Conservation (phyloP, 2,888 invertebrate genomes). For the Pollenia angustigena region DNA sequence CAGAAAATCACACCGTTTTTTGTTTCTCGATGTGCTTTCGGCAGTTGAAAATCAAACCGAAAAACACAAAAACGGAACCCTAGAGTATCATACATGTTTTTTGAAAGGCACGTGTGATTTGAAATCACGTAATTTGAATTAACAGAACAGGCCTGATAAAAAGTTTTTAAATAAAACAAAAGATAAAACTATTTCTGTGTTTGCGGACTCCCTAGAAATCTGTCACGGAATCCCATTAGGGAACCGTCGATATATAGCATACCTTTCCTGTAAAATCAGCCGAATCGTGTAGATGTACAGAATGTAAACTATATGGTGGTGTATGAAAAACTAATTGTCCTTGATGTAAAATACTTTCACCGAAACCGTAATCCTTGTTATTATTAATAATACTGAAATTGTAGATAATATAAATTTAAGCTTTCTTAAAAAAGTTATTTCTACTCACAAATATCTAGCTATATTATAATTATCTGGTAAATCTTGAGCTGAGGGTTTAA, state of each 20-base stretch:
- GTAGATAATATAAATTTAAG: background rate
- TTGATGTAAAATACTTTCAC: constrained; percentile 95
- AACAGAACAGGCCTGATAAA: too few relatives aligned
- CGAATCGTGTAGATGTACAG: constrained; percentile 90
- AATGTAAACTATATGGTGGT: constrained; percentile 92
- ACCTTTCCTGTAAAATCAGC: constrained; percentile 83
- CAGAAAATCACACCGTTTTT: too few relatives aligned
- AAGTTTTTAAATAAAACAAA: too few relatives aligned
- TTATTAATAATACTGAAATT: constrained; percentile 88
- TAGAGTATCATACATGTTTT: too few relatives aligned
- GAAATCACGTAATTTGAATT: too few relatives aligned
- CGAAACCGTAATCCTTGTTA: constrained; percentile 94
- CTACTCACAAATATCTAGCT: constrained; percentile 86
- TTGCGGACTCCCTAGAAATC: too few relatives aligned
- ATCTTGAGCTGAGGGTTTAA: constrained; percentile 93
- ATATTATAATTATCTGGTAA: constrained; percentile 92
- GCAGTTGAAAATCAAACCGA: too few relatives aligned
- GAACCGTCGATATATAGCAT: background rate
- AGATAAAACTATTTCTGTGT: too few relatives aligned
- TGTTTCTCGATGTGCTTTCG: too few relatives aligned
- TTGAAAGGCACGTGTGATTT: too few relatives aligned
- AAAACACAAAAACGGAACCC: too few relatives aligned
- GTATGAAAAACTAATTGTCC: constrained; percentile 95
- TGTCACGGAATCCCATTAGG: too few relatives aligned
- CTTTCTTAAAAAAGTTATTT: background rate